Base-by-base conservation (phyloP, 1,140 invertebrate genomes). In the Sycophaga agraensis region DNA sequence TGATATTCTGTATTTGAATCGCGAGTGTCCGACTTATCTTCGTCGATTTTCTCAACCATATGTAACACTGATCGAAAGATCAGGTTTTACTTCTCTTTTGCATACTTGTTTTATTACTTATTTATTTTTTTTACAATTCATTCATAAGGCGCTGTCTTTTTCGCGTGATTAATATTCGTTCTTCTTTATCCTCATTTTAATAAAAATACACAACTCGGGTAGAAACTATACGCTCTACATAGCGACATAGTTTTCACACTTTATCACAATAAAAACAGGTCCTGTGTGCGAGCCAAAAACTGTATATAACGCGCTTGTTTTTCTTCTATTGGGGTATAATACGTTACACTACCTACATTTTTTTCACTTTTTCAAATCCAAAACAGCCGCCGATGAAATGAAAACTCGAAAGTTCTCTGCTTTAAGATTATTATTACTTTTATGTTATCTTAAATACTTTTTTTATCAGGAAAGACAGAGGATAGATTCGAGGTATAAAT, bases 261-360 rank as follows among this genome's bases (percentile, higher is more conserved):
- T 57, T 57, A 57, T 57, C 54, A 57, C 54, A 57, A 57, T 57
- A 57, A 57, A 55, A 57, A 57, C 54, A 57, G 40, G 31, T 57
- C 54, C 42, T 57, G 42, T 45, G 53, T 57, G 42, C 42, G 42
- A 46, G 42, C 54, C 54, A 35, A 57, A 55, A 46, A 57, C 54
- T n/a, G n/a, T 57, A 57, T 57, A 12, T 6, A 22, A 12, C n/a
- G 17, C n/a, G 51, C 34, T 40, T 19, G 35, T 34, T 35, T 39
- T 22, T 3, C 16, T 9, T 31, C 28, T 31, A 11, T 6, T 31
- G 4, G 11, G 5, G 11, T 31, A 11, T 31, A 31, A 11, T 31
- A 31, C 11, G 4, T 31, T 31, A 4, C 11, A 11, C 11, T 31
- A 31, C 5, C 28, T 31, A 31, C 28, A 11, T 6, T 31, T 11